Base-by-base conservation (phyloP, 2,888 invertebrate species). In the Nowickia ferox region DNA sequence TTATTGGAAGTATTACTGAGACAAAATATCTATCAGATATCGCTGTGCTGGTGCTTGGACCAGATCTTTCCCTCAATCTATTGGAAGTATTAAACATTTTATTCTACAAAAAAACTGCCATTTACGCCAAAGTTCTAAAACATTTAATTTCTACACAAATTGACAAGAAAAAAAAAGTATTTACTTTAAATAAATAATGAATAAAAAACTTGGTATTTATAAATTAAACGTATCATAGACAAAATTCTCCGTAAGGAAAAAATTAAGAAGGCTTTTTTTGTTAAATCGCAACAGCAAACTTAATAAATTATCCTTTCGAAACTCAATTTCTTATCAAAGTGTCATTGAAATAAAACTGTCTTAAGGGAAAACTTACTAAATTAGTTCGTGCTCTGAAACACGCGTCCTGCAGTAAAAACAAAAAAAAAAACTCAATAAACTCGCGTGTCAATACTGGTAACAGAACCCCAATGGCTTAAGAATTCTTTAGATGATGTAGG, bases 381-480 rank as follows among this genome's bases (percentile, higher is more conserved):
- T 69, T 42, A 74, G 65, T 48, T 80, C 48, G 65, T 74, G 57
- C 66, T 57, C 13, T n/a, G n/a, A 38, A 80, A 74, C 57, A 74
- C 72, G 65, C 65, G 63, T 22, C 53, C 13, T 57, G n/a, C 65
- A 15, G 15, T 40, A 9, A 40, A 30, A 40, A n/a, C n/a, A n/a
- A n/a, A 17, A 40, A n/a, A 46, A 63, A 30, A 13, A 55, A 30
- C 6, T 30, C 80, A 9, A 65, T n/a, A 66, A 57, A 59, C 57
- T 51, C 65, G 72, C 57, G 65, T 74, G 72, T 80, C 57, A 17
- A 9, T 19, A 61, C 11, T 8, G 15, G 48, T 6, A 69, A 40
- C 59, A 42, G 48, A 80, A n/a, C 8, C 19, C 59, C 30, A 59
- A 30, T n/a, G 30, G 19, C 17, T 51, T 9, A 59, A 59, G 44